A percentile compares a stretch with the other conserved stretches of the same genome.
These are phyloP conservation scores for Vulpes lagopus DNA, from an alignment of 2,113 vertebrate genomes.

Conservation along the genomic window DNA sequence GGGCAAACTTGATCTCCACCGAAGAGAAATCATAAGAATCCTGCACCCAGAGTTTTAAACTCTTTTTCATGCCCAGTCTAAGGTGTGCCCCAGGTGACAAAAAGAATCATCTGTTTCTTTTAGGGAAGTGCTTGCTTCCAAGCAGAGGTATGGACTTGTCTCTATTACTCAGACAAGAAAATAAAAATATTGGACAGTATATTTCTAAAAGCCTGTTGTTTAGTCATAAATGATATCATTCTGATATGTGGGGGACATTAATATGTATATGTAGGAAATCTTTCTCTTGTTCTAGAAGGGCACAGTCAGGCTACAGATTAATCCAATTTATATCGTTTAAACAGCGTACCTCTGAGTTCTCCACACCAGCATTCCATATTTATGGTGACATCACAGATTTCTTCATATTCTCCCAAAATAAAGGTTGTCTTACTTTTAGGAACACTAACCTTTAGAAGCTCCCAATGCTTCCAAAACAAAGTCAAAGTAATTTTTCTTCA, in stretches of 20 bases:
- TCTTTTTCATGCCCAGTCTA: background rate
- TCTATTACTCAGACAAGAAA: conserved; percentile 37
- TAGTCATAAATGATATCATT: conserved; percentile 34
- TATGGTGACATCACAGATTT: conserved; percentile 56
- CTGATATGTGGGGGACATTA: background rate
- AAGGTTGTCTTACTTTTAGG: conserved; percentile 17
- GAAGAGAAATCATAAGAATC: conserved; percentile 5
- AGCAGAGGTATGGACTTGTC: background rate
- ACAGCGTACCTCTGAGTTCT: background rate
- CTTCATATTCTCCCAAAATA: conserved; percentile 33
- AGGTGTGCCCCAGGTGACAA: background rate
- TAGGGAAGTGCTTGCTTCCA: background rate
- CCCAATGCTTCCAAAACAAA: background rate
- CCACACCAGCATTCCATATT: background rate
- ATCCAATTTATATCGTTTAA: conserved; percentile 40
- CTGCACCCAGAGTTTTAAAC: background rate
- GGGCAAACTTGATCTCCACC: background rate
- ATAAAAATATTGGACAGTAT: conserved; percentile 36
- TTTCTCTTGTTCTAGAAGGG: conserved; percentile 36
- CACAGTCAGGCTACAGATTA: conserved; percentile 9
- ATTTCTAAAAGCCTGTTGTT: conserved; percentile 46
- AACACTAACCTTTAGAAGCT: background rate
- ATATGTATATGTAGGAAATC: background rate
- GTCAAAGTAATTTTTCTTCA: conserved; percentile 50
- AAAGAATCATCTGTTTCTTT: conserved; percentile 38